phyloP scores from a whole-genome alignment of 2,888 invertebrate species.

The Megalurothrips usitatus region DNA sequence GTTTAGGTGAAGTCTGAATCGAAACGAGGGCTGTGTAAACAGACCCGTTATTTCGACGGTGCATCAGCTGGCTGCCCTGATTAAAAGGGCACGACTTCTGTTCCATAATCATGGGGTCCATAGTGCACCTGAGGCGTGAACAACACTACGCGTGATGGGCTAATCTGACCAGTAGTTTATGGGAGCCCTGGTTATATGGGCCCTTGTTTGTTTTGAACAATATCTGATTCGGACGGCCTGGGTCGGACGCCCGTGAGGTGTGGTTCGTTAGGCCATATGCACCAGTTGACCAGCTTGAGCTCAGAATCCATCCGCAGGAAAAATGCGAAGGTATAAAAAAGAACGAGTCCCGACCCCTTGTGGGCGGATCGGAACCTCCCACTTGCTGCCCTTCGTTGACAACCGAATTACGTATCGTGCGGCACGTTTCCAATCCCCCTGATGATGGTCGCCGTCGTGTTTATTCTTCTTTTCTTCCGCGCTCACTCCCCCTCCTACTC shows the following conservation, averaged over 20 bases:
- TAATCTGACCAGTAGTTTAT: conserved; percentile 13
- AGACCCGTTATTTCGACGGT: background rate
- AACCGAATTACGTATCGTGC: background rate
- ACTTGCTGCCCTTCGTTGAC: background rate
- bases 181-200: background rate
- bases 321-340: too few relatives aligned
- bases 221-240: background rate
- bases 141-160: background rate
- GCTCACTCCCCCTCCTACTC: too few relatives aligned
- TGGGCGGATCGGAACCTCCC: background rate
- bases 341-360: too few relatives aligned
- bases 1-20: too few relatives aligned
- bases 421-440: background rate
- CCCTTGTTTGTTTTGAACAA: conserved; percentile 9
- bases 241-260: background rate
- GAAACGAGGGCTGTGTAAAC: background rate
- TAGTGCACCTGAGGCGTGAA: background rate
- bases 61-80: background rate
- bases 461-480: background rate
- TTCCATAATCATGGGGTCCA: background rate
- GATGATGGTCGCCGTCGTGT: background rate
- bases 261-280: too few relatives aligned
- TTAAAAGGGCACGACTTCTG: conserved; percentile 1
- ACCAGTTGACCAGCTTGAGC: too few relatives aligned
- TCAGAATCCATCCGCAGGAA: too few relatives aligned